Evolutionary conservation across 92 coral and sea anemone species (phyloP).

Genomic region (Actinernus sp.): DNA sequence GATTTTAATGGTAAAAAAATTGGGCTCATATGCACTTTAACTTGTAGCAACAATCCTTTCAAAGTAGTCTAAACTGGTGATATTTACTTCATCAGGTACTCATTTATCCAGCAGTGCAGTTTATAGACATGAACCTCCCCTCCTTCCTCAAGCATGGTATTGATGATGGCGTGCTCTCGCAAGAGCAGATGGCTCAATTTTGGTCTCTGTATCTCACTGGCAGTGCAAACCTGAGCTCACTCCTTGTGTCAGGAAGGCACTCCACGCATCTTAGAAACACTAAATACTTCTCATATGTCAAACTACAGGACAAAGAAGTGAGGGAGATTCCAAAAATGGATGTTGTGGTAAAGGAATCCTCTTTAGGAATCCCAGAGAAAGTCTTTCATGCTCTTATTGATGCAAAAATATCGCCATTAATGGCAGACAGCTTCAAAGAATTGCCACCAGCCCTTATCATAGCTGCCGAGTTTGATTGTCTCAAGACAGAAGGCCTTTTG

Average conservation of each 20-base stretch:
- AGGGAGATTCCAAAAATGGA: too few relatives aligned
- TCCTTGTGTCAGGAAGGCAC: too few relatives aligned
- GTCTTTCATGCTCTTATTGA: constrained; percentile 24
- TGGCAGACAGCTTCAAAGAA: constrained; percentile 19
- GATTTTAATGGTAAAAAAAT: too few relatives aligned
- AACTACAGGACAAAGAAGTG: too few relatives aligned
- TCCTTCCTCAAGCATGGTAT: too few relatives aligned
- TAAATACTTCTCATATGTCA: too few relatives aligned
- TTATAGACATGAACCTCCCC: constrained; percentile 4
- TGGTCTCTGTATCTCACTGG: constrained; percentile 44
- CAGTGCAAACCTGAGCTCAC: too few relatives aligned
- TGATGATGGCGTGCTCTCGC: neutral
- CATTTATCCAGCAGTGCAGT: constrained; percentile 26
- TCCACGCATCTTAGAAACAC: too few relatives aligned
- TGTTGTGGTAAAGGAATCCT: too few relatives aligned
- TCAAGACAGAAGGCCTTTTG: constrained; percentile 33
- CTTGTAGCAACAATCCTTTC: too few relatives aligned
- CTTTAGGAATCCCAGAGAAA: constrained; percentile 31
- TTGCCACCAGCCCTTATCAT: constrained; percentile 36
- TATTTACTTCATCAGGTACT: constrained; percentile 21
- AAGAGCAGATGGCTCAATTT: neutral
- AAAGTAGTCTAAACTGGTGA: constrained; percentile 25
- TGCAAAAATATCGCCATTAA: constrained; percentile 24
- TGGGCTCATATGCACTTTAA: too few relatives aligned
- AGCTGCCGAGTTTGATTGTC: constrained; percentile 35